Percentiles rank a stretch among this genome's conserved stretches.
These are phyloP conservation scores for Aphidius gifuensis DNA, from an alignment of 1,140 invertebrate species.

Conservation along the genomic window DNA sequence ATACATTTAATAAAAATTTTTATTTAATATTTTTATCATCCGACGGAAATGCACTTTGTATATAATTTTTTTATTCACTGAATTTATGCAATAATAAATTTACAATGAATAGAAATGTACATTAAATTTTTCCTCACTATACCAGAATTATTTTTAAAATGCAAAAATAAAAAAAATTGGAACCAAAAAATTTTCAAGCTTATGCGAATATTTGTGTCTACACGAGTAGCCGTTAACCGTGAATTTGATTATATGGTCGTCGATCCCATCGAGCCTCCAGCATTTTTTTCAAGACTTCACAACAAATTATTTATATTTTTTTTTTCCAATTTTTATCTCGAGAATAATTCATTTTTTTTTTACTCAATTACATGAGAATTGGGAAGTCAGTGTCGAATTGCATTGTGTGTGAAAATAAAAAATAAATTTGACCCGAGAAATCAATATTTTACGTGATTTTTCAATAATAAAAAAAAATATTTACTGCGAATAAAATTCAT, in stretches of 20 bases:
- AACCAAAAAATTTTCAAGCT: constrained; percentile 14
- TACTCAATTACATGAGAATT: constrained; percentile 4
- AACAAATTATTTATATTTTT: too few relatives aligned
- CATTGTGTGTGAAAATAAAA: constrained; percentile 4
- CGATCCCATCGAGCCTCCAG: constrained; percentile 9
- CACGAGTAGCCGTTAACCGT: constrained; percentile 19
- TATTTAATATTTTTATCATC: not conserved
- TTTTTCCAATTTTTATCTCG: too few relatives aligned
- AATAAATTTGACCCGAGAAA: not conserved
- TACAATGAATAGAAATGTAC: not conserved
- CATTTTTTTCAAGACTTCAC: not conserved
- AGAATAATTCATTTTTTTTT: not conserved
- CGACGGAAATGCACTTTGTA: constrained; percentile 4
- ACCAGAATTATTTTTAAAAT: too few relatives aligned
- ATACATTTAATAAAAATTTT: too few relatives aligned
- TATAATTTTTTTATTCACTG: constrained; percentile 1
- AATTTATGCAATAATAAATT: not conserved
- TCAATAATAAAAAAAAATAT: too few relatives aligned
- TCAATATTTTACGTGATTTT: not conserved
- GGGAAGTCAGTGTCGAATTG: not conserved
- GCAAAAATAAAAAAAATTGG: too few relatives aligned
- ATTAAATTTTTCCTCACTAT: not conserved
- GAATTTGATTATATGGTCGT: constrained; percentile 21
- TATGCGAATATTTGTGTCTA: constrained; percentile 1
- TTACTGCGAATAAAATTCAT: too few relatives aligned